Percentiles rank a stretch among this genome's conserved stretches.
phyloP scores from a whole-genome alignment of 2,113 vertebrate species.

The Panthera uncia region DNA sequence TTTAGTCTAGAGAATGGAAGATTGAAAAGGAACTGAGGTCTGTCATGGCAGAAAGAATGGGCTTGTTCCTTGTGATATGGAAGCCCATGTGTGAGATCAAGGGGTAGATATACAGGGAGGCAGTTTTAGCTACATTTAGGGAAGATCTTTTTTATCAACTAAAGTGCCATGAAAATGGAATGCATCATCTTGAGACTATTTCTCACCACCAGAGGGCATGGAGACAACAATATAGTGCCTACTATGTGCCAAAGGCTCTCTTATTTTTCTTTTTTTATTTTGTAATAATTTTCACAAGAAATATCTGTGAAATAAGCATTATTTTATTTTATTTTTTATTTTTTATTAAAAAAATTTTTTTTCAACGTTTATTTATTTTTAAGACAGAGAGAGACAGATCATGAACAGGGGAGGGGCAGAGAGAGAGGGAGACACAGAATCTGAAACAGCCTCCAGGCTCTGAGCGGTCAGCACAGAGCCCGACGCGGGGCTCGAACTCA shows the following conservation, averaged over 20 bases:
- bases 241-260: not conserved
- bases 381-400: too few relatives aligned
- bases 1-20: not conserved
- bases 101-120: too few relatives aligned
- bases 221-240: not conserved
- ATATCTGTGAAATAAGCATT: not conserved
- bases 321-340: constrained; percentile 27
- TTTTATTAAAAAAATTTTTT: too few relatives aligned
- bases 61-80: not conserved
- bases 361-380: too few relatives aligned
- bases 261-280: not conserved
- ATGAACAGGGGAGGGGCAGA: too few relatives aligned
- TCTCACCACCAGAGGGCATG: not conserved
- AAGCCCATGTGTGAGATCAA: not conserved
- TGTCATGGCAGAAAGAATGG: not conserved
- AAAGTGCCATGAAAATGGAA: not conserved
- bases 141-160: not conserved
- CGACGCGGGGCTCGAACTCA: too few relatives aligned
- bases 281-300: not conserved
- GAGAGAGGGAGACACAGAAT: too few relatives aligned
- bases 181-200: not conserved
- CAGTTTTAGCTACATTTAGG: not conserved
- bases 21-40: not conserved
- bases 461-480: too few relatives aligned
- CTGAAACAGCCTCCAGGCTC: too few relatives aligned